These are phyloP conservation scores for Polyommatus icarus DNA, from an alignment of 2,888 invertebrate genomes.

Conservation along the genomic window DNA sequence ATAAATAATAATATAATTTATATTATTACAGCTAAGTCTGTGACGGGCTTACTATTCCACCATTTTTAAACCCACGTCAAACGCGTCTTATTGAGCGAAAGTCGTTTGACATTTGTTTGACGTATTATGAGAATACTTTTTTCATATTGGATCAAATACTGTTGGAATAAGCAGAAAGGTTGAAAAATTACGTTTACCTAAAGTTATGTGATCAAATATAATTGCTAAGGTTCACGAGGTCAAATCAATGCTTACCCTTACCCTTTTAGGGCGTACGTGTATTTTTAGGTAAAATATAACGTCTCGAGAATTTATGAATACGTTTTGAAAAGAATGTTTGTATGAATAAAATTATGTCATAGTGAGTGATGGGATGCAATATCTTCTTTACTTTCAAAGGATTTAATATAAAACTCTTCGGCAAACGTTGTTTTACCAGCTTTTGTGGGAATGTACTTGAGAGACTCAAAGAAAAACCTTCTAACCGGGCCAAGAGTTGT, in stretches of 20 bases:
- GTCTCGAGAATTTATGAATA: conserved; percentile 1
- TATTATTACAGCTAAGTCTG: too few species aligned
- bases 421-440: too few species aligned
- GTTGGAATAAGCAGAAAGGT: neutral
- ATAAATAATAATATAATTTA: too few species aligned
- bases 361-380: neutral
- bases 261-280: neutral
- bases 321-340: neutral
- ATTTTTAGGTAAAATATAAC: neutral
- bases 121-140: neutral
- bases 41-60: too few species aligned
- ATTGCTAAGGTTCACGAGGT: neutral
- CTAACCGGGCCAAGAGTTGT: too few species aligned
- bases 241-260: neutral
- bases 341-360: neutral
- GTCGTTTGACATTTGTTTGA: too few species aligned
- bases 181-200: neutral
- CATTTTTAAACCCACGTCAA: too few species aligned
- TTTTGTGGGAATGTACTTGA: too few species aligned
- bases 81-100: too few species aligned
- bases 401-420: neutral
- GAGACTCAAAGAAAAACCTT: too few species aligned
- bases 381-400: neutral
- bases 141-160: neutral
- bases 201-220: neutral